Conservation (phyloP, 2,888 invertebrate species). For the Nymphalis urticae region DNA sequence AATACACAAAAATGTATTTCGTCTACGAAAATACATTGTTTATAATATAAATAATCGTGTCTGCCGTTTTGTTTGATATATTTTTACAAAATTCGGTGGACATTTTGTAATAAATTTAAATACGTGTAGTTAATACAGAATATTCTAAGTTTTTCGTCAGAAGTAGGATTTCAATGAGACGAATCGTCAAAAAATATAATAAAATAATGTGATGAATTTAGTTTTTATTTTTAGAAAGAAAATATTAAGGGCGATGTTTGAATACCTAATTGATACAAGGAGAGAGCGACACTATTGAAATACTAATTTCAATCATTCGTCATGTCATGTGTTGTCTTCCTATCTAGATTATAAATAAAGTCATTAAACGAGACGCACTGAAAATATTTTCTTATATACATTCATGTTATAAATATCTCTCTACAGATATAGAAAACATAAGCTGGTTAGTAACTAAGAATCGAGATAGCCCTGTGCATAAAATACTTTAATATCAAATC, state of each 20-base stretch:
- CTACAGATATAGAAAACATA: neutral
- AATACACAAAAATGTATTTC: neutral
- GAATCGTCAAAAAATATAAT: no score
- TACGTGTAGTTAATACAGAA: neutral
- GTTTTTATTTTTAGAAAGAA: no score
- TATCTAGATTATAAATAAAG: conserved; percentile 26
- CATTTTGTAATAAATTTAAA: neutral
- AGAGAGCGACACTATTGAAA: conserved; percentile 20
- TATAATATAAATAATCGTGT: neutral
- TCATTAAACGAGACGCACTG: conserved; percentile 18
- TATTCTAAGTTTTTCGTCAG: neutral
- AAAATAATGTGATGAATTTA: no score
- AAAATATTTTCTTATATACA: conserved; percentile 1
- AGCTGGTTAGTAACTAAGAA: neutral
- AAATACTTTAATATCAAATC: neutral
- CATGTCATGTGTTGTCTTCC: conserved; percentile 19
- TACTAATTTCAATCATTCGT: conserved; percentile 23
- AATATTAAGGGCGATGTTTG: neutral
- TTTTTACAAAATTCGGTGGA: neutral
- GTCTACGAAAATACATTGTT: neutral
- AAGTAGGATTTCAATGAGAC: no score
- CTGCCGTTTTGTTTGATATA: neutral
- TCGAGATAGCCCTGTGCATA: neutral
- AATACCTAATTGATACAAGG: conserved; percentile 10
- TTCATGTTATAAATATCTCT: neutral